Evolutionary conservation across 1,140 invertebrate genomes (phyloP).

Genomic region (Zophobas morio): DNA sequence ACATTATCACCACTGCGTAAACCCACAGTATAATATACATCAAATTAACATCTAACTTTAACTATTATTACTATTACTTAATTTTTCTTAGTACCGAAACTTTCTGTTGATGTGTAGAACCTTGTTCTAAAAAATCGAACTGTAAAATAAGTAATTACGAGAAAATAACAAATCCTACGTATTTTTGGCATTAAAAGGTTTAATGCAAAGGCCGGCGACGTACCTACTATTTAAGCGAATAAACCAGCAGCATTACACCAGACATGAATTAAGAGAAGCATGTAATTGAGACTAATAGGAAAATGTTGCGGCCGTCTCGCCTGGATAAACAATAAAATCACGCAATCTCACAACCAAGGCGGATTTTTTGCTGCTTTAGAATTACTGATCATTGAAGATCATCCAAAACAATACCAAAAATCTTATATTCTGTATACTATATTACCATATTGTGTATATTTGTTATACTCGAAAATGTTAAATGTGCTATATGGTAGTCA

Average conservation of each 20-base stretch:
- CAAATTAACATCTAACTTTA: no score
- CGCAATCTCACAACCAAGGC: constrained; percentile 27
- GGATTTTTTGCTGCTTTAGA: constrained; percentile 19
- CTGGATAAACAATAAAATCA: constrained; percentile 43
- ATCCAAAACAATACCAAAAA: neutral
- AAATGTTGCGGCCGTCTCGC: constrained; percentile 50
- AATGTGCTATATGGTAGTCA: no score
- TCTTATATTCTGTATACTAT: neutral
- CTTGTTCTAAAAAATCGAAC: no score
- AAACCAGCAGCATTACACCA: constrained; percentile 31
- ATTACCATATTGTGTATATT: no score
- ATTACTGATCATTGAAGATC: constrained; percentile 1
- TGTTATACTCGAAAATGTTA: no score
- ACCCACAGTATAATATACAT: no score
- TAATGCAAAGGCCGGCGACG: neutral
- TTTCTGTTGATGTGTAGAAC: no score
- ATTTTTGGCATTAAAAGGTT: neutral
- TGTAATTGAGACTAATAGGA: constrained; percentile 53
- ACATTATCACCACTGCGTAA: no score
- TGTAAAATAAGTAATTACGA: no score
- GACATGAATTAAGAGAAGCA: constrained; percentile 40
- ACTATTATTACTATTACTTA: no score
- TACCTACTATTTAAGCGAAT: constrained; percentile 3
- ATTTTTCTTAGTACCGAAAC: no score
- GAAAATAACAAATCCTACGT: neutral